These are phyloP conservation scores for Melanotaenia parkinsoni DNA, from an alignment of 2,797 vertebrate species.

Conservation along the genomic window DNA sequence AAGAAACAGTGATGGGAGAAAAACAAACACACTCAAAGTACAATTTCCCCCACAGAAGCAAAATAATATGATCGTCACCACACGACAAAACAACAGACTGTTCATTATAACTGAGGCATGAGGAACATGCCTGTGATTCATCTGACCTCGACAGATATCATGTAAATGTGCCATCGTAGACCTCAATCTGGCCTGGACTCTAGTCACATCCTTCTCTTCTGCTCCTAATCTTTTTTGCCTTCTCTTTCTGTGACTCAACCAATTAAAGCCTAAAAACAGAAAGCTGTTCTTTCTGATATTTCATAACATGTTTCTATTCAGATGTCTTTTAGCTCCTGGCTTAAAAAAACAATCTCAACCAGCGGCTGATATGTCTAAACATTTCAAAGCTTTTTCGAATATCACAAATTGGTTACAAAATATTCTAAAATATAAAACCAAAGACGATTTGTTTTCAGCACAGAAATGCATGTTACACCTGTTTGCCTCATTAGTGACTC, in stretches of 20 bases:
- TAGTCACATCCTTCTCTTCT: constrained; percentile 27
- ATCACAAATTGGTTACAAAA: background rate
- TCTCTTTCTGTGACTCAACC: constrained; percentile 3
- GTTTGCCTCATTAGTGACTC: constrained; percentile 38
- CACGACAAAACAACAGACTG: constrained; percentile 24
- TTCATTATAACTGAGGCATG: constrained; percentile 36
- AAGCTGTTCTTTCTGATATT: background rate
- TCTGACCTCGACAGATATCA: constrained; percentile 25
- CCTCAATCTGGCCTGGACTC: constrained; percentile 44
- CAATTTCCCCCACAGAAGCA: constrained; percentile 16
- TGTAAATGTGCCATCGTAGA: constrained; percentile 34
- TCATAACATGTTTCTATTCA: background rate
- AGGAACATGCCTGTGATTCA: constrained; percentile 48
- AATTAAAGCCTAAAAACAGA: constrained; percentile 7
- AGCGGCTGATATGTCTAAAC: background rate
- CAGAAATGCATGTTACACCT: constrained; percentile 11
- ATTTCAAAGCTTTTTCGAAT: constrained; percentile 1
- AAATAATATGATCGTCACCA: constrained; percentile 9
- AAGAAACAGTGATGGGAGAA: constrained; percentile 5
- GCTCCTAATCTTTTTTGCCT: background rate
- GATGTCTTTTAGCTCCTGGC: too few relatives aligned
- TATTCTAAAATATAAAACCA: constrained; percentile 15
- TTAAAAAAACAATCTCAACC: background rate
- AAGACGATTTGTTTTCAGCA: constrained; percentile 22
- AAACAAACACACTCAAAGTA: background rate